A percentile compares a stretch with the other conserved stretches of the same genome.
Conservation (phyloP, 2,797 vertebrate species). For the Sciaenops ocellatus region DNA sequence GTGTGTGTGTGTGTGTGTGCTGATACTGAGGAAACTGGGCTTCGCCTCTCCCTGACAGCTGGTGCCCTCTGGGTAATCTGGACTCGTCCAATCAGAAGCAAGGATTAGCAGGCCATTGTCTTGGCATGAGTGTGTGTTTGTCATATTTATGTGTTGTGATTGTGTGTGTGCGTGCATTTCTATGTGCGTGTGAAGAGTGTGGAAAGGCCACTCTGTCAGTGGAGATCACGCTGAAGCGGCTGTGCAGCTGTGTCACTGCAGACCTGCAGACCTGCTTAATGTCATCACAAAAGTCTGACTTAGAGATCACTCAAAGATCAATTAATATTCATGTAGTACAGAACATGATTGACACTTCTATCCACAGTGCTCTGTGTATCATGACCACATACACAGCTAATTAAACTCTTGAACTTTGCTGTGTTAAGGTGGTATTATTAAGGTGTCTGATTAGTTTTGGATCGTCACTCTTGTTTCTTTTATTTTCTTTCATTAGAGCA, state of each 20-base stretch:
- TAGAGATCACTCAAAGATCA: constrained; percentile 17
- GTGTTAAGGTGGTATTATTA: not conserved
- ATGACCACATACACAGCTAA: not conserved
- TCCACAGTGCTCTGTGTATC: not conserved
- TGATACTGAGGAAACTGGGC: constrained; percentile 79
- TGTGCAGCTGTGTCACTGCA: constrained; percentile 50
- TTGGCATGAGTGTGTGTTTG: constrained; percentile 75
- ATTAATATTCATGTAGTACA: constrained; percentile 8
- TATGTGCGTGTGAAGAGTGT: not conserved
- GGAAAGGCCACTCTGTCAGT: constrained; percentile 66
- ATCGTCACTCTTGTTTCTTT: not conserved
- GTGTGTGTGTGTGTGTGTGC: constrained; percentile 34
- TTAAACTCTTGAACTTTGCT: not conserved
- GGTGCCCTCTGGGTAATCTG: constrained; percentile 87
- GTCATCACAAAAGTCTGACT: constrained; percentile 15
- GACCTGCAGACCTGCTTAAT: constrained; percentile 26
- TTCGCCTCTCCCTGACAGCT: constrained; percentile 84
- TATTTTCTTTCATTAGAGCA: not conserved
- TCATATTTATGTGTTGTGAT: constrained; percentile 34
- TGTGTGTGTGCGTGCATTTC: constrained; percentile 19
- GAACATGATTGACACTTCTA: not conserved
- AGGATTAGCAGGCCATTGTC: constrained; percentile 87
- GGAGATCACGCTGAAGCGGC: constrained; percentile 51
- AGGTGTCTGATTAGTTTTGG: not conserved
- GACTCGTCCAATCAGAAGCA: constrained; percentile 80